Base-by-base conservation (phyloP, 2,113 vertebrate species). In the Vidua chalybeata region DNA sequence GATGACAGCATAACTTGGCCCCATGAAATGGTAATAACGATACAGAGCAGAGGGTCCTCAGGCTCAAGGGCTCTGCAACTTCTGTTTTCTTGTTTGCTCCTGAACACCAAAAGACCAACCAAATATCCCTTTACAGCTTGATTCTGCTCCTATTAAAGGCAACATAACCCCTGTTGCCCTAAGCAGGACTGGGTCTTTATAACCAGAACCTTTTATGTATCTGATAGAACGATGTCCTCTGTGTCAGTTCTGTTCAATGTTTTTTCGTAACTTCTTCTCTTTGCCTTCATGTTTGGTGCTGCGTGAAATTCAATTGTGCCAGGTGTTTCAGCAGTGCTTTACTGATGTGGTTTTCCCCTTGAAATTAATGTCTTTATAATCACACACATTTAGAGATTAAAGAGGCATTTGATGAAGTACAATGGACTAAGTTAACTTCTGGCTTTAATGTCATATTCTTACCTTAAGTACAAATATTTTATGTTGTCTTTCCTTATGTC, bases 311-410 rank as follows among this genome's bases (percentile, higher is more conserved):
- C 73, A 91, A 52, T 90, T 91, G 82, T 93, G 66, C 26, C 69
- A 77, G 87, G 79, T 77, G 59, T 75, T 93, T 92, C 90, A 93
- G 79, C 7, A 0, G 77, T 83, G 92, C 79, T 94, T 96, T 89
- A 71, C 76, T 96, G 92, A 94, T 90, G 88, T 66, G 92, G 90
- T 82, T 84, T 95, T 83, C 81, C 81, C 87, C 87, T 82, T 80
- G 43, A 96, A 96, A 97, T 96, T 96, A 95, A 94, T 94, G 94
- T 91, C 90, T 87, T 93, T 95, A 89, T 96, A 95, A 95, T 92
- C 84, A 96, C 83, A 92, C 72, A 92, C 92, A 97, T 96, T 97
- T 96, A 93, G 73, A 97, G 95, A 97, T 97, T 97, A 97, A 97
- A 97, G 93, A 91, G 91, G 52, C 55, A 81, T 94, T 93, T 97